These are phyloP conservation scores for Lomographa bimaculata DNA, from an alignment of 2,888 invertebrate species.

Conservation along the genomic window DNA sequence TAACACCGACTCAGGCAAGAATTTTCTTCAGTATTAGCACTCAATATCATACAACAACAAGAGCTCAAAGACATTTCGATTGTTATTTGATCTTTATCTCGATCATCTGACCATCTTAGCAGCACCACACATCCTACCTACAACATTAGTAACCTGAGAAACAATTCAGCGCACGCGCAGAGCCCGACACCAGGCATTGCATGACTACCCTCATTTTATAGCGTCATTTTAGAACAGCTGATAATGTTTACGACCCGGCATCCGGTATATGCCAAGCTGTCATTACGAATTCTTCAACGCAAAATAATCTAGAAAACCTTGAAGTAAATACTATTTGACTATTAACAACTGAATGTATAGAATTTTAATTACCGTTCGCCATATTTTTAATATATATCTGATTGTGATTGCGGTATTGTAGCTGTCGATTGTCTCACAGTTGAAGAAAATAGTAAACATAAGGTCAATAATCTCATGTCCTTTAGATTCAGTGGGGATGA, in stretches of 20 bases:
- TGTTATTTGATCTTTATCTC: no score
- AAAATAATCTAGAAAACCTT: slow-evolving; percentile 36
- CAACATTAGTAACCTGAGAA: slow-evolving; percentile 28
- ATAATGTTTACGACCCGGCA: slow-evolving; percentile 52
- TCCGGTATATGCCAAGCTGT: slow-evolving; percentile 45
- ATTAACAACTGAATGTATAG: slow-evolving; percentile 26
- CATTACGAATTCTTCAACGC: slow-evolving; percentile 43
- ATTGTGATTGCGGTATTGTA: slow-evolving; percentile 10
- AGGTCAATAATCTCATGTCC: slow-evolving; percentile 33
- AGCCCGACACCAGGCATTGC: slow-evolving; percentile 47
- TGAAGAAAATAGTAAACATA: slow-evolving; percentile 30
- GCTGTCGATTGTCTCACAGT: slow-evolving; percentile 15
- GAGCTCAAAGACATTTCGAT: no score
- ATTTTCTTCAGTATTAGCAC: no score
- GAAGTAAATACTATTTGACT: slow-evolving; percentile 33
- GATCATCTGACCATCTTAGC: slow-evolving; percentile 16
- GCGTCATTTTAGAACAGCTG: slow-evolving; percentile 50
- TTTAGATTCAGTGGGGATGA: slow-evolving; percentile 22
- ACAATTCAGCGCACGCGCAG: slow-evolving; percentile 56
- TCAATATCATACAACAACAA: no score
- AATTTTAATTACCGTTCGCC: slow-evolving; percentile 35
- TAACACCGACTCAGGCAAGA: no score
- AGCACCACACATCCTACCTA: slow-evolving; percentile 1
- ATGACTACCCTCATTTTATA: slow-evolving; percentile 60
- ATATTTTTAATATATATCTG: slow-evolving; percentile 16